Percentiles rank a stretch among this genome's conserved stretches.
These are phyloP conservation scores for Drepana arcuata DNA, from an alignment of 1,140 invertebrate species.

Conservation along the genomic window DNA sequence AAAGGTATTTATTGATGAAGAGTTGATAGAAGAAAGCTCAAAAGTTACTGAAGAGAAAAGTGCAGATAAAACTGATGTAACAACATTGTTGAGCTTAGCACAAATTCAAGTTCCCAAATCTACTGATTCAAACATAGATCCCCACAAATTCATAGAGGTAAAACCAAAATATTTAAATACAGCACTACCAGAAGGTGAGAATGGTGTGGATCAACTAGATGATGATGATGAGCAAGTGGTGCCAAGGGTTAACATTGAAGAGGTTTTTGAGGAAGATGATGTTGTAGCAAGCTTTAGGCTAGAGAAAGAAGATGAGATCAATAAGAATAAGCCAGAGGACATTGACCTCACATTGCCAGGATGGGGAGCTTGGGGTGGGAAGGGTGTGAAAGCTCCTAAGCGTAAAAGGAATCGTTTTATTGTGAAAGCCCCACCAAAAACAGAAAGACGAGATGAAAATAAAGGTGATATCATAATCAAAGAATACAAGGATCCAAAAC, in stretches of 20 bases:
- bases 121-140: conserved; percentile 74
- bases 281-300: conserved; percentile 89
- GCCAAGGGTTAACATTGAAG: conserved; percentile 82
- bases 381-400: conserved; percentile 76
- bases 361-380: conserved; percentile 96
- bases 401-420: conserved; percentile 75
- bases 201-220: conserved; percentile 74
- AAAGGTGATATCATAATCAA: conserved; percentile 91
- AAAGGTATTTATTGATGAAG: conserved; percentile 74
- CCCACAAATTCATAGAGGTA: conserved; percentile 77
- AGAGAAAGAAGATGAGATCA: conserved; percentile 81
- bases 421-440: conserved; percentile 71
- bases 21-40: conserved; percentile 68
- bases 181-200: conserved; percentile 71
- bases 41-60: conserved; percentile 22
- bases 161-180: conserved; percentile 77
- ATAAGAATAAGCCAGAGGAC: conserved; percentile 76
- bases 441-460: conserved; percentile 79
- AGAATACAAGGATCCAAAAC: conserved; percentile 79
- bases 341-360: conserved; percentile 90
- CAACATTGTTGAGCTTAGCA: conserved; percentile 7
- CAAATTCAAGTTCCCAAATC: conserved; percentile 13
- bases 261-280: conserved; percentile 97
- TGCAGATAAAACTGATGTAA: conserved; percentile 10
- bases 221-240: conserved; percentile 74